phyloP scores from a whole-genome alignment of 2,797 vertebrate genomes.

The Tapera naevia region DNA sequence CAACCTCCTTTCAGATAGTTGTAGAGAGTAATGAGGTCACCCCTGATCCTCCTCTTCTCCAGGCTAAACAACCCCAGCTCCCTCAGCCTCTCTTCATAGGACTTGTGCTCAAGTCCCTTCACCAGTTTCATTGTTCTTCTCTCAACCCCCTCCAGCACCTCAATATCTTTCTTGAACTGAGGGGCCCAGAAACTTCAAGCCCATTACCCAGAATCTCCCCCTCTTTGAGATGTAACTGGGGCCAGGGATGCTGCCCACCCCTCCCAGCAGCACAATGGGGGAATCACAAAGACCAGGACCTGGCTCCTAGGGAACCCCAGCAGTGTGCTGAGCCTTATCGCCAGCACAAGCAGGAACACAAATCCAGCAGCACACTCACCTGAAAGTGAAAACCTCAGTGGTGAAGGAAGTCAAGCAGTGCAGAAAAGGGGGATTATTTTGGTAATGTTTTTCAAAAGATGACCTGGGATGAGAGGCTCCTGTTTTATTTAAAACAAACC shows the following conservation, averaged over 20 bases:
- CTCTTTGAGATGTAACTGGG: not conserved
- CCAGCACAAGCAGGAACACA: not conserved
- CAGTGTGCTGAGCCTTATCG: not conserved
- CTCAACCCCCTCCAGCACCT: too few species aligned
- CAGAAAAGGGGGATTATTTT: not conserved
- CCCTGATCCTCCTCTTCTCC: too few species aligned
- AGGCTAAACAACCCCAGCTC: too few species aligned
- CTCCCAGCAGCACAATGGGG: fast-evolving
- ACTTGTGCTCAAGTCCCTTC: too few species aligned
- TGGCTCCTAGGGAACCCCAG: not conserved
- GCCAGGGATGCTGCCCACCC: not conserved
- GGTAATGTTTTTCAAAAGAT: not conserved
- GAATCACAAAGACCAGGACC: not conserved
- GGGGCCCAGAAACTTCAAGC: too few species aligned
- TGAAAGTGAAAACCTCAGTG: not conserved
- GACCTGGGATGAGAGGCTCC: not conserved
- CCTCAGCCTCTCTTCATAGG: too few species aligned
- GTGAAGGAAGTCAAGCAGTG: not conserved
- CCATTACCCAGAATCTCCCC: not conserved
- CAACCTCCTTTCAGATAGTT: too few species aligned
- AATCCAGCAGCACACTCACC: not conserved
- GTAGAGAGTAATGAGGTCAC: too few species aligned
- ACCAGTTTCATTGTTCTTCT: too few species aligned
- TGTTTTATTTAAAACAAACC: not conserved
- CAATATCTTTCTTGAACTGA: too few species aligned